These are phyloP conservation scores for Narcine bancroftii DNA, from an alignment of 2,113 vertebrate species.

Conservation along the genomic window DNA sequence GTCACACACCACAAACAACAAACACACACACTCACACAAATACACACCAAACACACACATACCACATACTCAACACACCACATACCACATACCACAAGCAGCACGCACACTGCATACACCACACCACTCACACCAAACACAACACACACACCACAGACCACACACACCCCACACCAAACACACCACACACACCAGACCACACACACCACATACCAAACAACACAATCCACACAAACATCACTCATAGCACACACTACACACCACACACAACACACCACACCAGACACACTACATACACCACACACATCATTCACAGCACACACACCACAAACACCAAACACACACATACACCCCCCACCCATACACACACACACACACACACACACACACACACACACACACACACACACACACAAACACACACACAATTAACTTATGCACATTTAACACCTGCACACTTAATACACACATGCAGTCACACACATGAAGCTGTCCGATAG, in stretches of 20 bases:
- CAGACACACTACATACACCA: neutral
- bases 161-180: neutral
- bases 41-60: neutral
- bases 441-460: neutral
- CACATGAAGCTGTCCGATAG: neutral
- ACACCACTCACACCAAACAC: neutral
- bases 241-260: neutral
- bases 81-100: neutral
- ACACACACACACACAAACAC: neutral
- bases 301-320: no score
- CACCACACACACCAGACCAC: neutral
- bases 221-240: no score
- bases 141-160: neutral
- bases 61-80: no score
- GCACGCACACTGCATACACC: no score
- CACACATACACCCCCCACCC: no score
- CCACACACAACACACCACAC: neutral
- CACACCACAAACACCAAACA: no score
- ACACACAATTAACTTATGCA: no score
- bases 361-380: neutral
- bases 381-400: constrained; percentile 3
- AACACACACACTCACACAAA: neutral
- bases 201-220: neutral
- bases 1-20: neutral
- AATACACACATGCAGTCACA: neutral